phyloP scores from a whole-genome alignment of 1,140 invertebrate genomes.

The Steinernema feltiae region DNA sequence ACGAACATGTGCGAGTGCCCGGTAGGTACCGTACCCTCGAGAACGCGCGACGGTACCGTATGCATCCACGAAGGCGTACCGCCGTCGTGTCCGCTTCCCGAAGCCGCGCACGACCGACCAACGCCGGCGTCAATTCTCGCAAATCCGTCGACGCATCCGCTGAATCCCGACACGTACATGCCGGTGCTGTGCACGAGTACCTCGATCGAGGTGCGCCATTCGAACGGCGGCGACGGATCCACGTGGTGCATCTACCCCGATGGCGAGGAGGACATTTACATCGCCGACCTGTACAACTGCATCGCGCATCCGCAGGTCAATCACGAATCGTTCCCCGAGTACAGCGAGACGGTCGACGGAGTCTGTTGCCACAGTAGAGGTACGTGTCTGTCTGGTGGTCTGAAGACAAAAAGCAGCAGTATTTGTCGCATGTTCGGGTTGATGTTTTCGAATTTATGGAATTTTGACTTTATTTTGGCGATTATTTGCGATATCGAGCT shows the following conservation, averaged over 20 bases:
- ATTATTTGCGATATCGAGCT: too few relatives aligned
- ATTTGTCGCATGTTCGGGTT: too few relatives aligned
- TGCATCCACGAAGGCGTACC: constrained; percentile 45
- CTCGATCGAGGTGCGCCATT: constrained; percentile 39
- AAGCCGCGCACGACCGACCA: constrained; percentile 50
- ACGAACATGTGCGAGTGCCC: constrained; percentile 51
- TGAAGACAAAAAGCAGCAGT: too few relatives aligned
- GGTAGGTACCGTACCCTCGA: constrained; percentile 41
- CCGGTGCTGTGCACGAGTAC: constrained; percentile 53
- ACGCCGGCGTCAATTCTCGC: constrained; percentile 53
- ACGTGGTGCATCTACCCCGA: constrained; percentile 54
- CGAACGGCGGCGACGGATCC: constrained; percentile 48
- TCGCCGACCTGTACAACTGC: constrained; percentile 56
- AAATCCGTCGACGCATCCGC: constrained; percentile 48
- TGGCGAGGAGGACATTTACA: constrained; percentile 47
- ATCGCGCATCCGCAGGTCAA: constrained; percentile 48
- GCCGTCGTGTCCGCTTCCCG: constrained; percentile 50
- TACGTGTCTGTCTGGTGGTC: too few relatives aligned
- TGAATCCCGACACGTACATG: constrained; percentile 51
- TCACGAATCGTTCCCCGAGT: constrained; percentile 50
- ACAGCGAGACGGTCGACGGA: constrained; percentile 50
- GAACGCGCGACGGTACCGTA: constrained; percentile 52
- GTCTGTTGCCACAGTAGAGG: constrained; percentile 51
- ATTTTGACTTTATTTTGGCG: too few relatives aligned
- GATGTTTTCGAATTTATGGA: neutral